Evolutionary conservation across 2,113 vertebrate species (phyloP), one percentile per base, ranked within the genome.

Genomic region (Laticauda laticaudata): DNA sequence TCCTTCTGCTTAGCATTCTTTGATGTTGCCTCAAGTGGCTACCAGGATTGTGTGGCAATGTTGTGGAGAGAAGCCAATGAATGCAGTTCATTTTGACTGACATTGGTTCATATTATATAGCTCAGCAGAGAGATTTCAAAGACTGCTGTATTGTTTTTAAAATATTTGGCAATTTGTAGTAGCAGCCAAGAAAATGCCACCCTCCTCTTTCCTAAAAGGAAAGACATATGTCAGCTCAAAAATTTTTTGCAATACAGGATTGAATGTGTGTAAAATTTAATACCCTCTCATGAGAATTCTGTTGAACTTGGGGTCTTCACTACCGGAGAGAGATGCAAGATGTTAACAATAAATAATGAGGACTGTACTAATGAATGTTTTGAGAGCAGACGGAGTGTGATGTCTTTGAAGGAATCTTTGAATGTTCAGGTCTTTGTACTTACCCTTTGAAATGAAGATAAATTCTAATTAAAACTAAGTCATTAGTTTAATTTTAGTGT

Each of bases 271-370:
- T 45, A 21, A 59, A 91, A 91, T 21, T 86, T 91, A 57, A 55
- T 86, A 86, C 86, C 20, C 85, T 91, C 75, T 91, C 54, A n/a
- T 26, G 23, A 59, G 75, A 26, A 57, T 91, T 56, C 53, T 48
- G 90, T 86, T 91, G 81, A 91, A 29, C 75, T 54, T 51, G 56
- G 43, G 86, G 85, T 53, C 10, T 87, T 87, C 18, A 29, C 91
- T 87, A 61, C 55, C 34, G 91, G 43, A 57, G 43, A 53, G 48
- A 3, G 11, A 1, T 89, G 51, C 26, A 39, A 90, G 69, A 21
- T 43, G 64, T 59, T 87, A 92, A 59, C 85, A 48, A 92, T 61
- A 87, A 97, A 95, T 75, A 95, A 5, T 69, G 94, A 93, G 43
- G 94, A 61, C 91, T 91, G 94, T 96, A 92, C 45, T 86, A 94